Evolutionary conservation across 2,113 vertebrate genomes (phyloP), one percentile per base, ranked within the genome.

Genomic region (Tichodroma muraria): DNA sequence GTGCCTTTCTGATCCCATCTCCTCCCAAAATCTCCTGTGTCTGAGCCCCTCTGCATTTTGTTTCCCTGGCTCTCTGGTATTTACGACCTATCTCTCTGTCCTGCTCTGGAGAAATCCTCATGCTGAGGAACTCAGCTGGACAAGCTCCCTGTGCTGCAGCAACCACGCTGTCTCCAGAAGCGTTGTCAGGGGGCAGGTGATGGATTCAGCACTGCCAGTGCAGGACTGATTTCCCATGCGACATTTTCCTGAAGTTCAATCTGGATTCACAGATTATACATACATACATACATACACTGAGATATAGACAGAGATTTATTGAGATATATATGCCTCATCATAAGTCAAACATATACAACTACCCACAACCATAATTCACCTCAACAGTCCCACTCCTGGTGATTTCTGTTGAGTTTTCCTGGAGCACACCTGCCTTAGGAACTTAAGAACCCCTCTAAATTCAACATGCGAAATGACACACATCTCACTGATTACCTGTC

Each of bases 1-100:
- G 72, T 57, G 84, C 64, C 80, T 86, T 77, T 65, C 84, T 81
- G 69, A 89, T 92, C 72, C 59, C 1, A 5, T 63, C 80, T 95
- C 77, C 77, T 86, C 73, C 72, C 72, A 87, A 89, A 8, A 95
- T 89, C 95, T 89, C 87, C 87, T 94, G 72, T 80, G 64, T 84
- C 86, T 94, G 89, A 95, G 60, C 65, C 56, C 47, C 77, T 89
- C 35, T 73, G 54, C 60, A 33, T 59, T 88, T 70, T 1, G 0
- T 82, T 73, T 37, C 63, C 60, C 64, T 63, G 68, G 17, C 60
- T 83, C 68, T 61, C 28, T 5, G 8, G 35, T 77, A 77, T 92
- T 90, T 90, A 80, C 2, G 5, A 45, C 60, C 83, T 20, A 73
- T 66, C 83, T 89, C 68, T 94, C 89, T 92, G 89, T 86, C 90